Percentiles rank a stretch among this genome's conserved stretches.
phyloP scores from a whole-genome alignment of 92 coral and sea anemone species.

The Bergia puertoricense region DNA sequence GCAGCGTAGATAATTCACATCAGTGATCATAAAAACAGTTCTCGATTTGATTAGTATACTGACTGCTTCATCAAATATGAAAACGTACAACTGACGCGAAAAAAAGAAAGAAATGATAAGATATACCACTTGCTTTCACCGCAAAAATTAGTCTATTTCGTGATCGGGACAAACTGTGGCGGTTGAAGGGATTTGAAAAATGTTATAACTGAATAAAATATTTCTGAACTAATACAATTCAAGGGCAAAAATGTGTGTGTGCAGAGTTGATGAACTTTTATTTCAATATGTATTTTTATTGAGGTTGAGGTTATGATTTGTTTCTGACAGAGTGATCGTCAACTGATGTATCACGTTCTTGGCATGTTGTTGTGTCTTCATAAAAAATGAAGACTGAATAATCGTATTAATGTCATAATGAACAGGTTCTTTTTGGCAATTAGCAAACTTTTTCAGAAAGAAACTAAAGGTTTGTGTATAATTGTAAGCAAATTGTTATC shows the following conservation, averaged over 20 bases:
- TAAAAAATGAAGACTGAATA: too few relatives aligned
- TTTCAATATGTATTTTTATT: too few relatives aligned
- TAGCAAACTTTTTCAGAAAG: neutral
- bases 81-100: too few relatives aligned
- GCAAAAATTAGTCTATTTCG: neutral
- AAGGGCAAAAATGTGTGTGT: too few relatives aligned
- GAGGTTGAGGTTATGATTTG: neutral
- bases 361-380: neutral
- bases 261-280: neutral
- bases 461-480: neutral
- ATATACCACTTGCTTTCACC: too few relatives aligned
- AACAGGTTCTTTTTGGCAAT: neutral
- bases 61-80: too few relatives aligned
- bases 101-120: too few relatives aligned
- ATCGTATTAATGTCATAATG: neutral
- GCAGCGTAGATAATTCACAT: too few relatives aligned
- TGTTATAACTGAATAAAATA: too few relatives aligned
- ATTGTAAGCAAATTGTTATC: neutral
- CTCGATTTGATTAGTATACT: too few relatives aligned
- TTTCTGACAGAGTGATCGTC: neutral
- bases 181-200: neutral
- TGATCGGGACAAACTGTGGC: neutral
- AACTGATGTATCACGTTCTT: neutral
- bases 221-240: too few relatives aligned
- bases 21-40: too few relatives aligned